Base-by-base conservation (phyloP, 2,113 vertebrate genomes). In the Gopherus evgoodei region DNA sequence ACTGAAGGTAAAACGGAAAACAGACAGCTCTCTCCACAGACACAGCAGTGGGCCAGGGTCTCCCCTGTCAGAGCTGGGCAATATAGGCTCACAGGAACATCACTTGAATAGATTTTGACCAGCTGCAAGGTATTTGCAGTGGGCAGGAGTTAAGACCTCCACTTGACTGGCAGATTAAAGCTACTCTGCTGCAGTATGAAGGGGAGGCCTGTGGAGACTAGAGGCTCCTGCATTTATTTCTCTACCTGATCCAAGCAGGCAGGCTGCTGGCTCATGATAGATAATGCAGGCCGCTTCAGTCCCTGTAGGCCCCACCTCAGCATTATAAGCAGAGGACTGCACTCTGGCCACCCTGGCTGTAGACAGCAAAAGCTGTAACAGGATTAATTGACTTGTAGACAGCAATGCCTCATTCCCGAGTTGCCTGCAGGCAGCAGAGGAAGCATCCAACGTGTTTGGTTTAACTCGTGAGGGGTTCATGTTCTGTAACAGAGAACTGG, bases 371-470 rank as follows among this genome's bases (percentile, higher is more conserved):
- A 5, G 47, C 47, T 10, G 57, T 0, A 69, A 29, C 19, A 31
- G 25, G 81, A 2, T 69, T 1, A 42, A 1, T 22, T 11, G 5
- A 2, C 6, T 3, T 1, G 54, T 50, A 0, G 5, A 8, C 24
- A 44, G 82, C 62, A 0, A 2, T 3, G 5, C 0, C 3, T 49
- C 54, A 29, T 25, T 0, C 47, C 25, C 11, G 16, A 22, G n/a
- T 29, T 24, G 3, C 38, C 78, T 54, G 3, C 1, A 1, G 47
- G 35, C 54, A 44, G 84, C 14, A 22, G 62, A 44, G 62, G 1
- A 54, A 42, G 25, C 65, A 8, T 0, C 72, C 27, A 1, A 1
- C 2, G 2, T 1, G 14, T 31, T 6, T 13, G 0, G 12, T 62
- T 0, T 19, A 78, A 62, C 21, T 44, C 2, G 11, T 27, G 82